Evolutionary conservation across 2,888 invertebrate genomes (phyloP).

Genomic region (Thysanoteuthis rhombus): DNA sequence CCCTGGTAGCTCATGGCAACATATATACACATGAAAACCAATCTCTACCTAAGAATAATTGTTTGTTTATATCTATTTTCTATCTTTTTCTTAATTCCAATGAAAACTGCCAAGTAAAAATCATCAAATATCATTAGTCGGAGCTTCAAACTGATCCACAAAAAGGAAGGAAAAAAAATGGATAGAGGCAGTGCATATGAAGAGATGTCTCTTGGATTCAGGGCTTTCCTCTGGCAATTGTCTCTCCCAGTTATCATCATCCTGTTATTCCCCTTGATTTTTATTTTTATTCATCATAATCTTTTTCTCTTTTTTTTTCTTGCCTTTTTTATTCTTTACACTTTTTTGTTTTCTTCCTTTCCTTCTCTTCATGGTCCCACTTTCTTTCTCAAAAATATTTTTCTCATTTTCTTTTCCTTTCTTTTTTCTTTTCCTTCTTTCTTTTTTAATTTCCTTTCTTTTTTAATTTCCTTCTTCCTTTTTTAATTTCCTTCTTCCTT

Average conservation of each 20-base stretch:
- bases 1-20: background rate
- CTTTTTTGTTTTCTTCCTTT: background rate
- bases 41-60: background rate
- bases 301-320: background rate
- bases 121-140: background rate
- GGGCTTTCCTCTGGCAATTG: background rate
- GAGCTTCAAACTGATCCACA: background rate
- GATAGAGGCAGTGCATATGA: no score
- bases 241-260: background rate
- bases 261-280: background rate
- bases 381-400: no score
- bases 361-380: background rate
- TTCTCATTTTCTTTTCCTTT: no score
- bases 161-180: background rate
- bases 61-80: background rate
- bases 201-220: background rate
- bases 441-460: no score
- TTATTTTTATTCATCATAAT: background rate
- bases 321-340: background rate
- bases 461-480: no score
- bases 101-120: background rate
- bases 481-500: background rate
- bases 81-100: background rate
- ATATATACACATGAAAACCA: background rate
- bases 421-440: no score